Percentiles rank a stretch among this genome's conserved stretches.
phyloP scores from a whole-genome alignment of 2,797 vertebrate species.

The Anisognathus igniventris region DNA sequence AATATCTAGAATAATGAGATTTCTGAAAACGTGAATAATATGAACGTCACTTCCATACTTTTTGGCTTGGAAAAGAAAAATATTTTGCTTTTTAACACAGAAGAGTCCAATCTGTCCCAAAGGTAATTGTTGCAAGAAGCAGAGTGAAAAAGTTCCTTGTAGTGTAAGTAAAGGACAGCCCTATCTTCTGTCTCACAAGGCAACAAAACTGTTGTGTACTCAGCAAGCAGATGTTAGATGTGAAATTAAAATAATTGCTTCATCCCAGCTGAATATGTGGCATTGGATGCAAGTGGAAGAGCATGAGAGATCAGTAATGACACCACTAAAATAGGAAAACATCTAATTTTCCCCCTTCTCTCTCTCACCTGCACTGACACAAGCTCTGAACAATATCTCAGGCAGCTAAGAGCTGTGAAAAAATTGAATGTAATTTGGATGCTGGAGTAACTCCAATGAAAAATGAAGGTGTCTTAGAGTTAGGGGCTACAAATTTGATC shows the following conservation, averaged over 20 bases:
- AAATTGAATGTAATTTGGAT: background rate
- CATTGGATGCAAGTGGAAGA: background rate
- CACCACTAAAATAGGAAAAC: background rate
- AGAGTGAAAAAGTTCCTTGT: background rate
- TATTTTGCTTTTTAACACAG: background rate
- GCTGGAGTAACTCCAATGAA: background rate
- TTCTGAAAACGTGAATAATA: background rate
- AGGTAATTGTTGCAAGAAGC: background rate
- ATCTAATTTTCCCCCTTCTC: background rate
- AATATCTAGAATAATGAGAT: background rate
- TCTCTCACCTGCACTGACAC: background rate
- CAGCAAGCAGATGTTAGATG: background rate
- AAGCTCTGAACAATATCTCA: background rate
- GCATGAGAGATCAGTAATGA: background rate
- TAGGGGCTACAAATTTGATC: background rate
- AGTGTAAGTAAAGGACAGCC: background rate
- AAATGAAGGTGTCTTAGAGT: background rate
- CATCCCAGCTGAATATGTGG: background rate
- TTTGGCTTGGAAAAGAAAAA: background rate
- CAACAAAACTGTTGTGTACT: background rate
- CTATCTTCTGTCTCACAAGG: background rate
- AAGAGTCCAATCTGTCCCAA: background rate
- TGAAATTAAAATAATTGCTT: slow-evolving; percentile 12
- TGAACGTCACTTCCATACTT: background rate
- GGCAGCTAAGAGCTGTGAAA: background rate